Evolutionary conservation across 2,113 vertebrate genomes (phyloP).

Genomic region (Todiramphus chloris): DNA sequence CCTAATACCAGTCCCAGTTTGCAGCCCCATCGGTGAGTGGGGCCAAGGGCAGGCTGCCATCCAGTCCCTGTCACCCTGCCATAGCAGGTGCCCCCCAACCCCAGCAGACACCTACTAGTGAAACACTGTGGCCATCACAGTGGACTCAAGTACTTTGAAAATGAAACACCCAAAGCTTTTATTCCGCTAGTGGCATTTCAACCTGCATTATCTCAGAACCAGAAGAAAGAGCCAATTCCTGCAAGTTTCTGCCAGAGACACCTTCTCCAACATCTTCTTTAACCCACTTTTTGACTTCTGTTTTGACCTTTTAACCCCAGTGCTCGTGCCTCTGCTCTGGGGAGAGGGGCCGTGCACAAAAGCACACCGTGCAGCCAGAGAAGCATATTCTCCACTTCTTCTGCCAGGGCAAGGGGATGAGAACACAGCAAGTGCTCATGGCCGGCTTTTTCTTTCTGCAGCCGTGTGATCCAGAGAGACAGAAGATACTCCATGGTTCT

Average conservation of each 20-base stretch:
- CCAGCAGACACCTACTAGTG: neutral
- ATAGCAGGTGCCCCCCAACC: neutral
- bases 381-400: neutral
- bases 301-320: neutral
- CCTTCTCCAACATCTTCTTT: neutral
- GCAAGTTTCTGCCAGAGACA: neutral
- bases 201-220: neutral
- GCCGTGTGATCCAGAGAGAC: neutral
- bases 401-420: neutral
- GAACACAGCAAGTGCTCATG: neutral
- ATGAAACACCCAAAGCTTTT: neutral
- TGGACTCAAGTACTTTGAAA: neutral
- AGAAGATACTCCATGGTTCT: neutral
- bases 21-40: neutral
- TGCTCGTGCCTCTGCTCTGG: neutral
- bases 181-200: neutral
- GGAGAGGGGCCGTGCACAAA: neutral
- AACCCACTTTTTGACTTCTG: neutral
- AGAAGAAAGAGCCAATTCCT: neutral
- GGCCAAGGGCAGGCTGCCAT: neutral
- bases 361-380: fast-evolving
- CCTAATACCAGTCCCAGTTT: neutral
- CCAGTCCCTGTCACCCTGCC: neutral
- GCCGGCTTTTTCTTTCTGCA: neutral
- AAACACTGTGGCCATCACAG: neutral